phyloP scores from a whole-genome alignment of 2,797 vertebrate genomes.

The Leptoclinus maculatus region DNA sequence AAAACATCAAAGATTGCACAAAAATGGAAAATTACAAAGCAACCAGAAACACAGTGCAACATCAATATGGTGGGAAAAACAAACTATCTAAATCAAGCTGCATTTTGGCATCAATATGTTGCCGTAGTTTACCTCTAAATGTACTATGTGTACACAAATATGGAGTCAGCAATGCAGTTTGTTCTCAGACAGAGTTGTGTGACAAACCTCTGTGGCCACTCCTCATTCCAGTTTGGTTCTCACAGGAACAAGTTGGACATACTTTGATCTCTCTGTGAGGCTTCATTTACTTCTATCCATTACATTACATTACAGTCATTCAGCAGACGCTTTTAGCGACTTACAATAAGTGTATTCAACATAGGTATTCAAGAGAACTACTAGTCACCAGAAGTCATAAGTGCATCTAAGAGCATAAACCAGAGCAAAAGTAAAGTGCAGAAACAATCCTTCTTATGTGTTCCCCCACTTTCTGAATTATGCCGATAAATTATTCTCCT shows the following conservation, averaged over 20 bases:
- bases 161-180: neutral
- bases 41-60: neutral
- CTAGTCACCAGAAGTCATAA: no score
- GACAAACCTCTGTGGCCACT: constrained; percentile 55
- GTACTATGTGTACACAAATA: neutral
- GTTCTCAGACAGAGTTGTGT: constrained; percentile 32
- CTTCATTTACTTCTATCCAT: constrained; percentile 2
- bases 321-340: no score
- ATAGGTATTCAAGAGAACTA: no score
- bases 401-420: no score
- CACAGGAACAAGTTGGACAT: neutral
- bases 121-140: neutral
- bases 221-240: constrained; percentile 63
- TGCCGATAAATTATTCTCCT: neutral
- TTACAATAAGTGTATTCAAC: no score
- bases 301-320: no score
- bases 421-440: no score
- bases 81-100: neutral
- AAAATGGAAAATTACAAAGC: neutral
- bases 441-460: neutral
- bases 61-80: neutral
- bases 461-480: neutral
- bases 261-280: constrained; percentile 17
- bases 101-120: neutral
- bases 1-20: neutral